Evolutionary conservation across 2,888 invertebrate genomes (phyloP).

Genomic region (Linnaemya vulpina): DNA sequence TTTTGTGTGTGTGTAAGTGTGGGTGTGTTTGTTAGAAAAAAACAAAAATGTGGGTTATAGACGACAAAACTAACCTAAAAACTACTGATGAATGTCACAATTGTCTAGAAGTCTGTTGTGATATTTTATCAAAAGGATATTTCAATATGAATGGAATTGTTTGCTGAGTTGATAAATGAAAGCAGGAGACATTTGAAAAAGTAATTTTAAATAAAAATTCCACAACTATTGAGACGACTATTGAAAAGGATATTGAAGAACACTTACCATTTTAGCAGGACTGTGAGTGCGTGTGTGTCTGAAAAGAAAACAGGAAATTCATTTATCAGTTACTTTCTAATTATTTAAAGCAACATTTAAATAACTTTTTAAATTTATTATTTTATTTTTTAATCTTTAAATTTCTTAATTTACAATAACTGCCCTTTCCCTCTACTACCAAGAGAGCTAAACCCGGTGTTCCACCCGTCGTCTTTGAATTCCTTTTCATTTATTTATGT

Average conservation of each 20-base stretch:
- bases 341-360: no score
- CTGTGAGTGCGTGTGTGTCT: no score
- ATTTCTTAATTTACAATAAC: no score
- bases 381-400: no score
- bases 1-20: slow-evolving; percentile 2
- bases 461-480: slow-evolving; percentile 8
- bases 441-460: no score
- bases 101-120: slow-evolving; percentile 43
- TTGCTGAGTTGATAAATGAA: not conserved
- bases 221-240: not conserved
- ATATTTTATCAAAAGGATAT: not conserved
- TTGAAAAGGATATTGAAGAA: not conserved
- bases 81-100: slow-evolving; percentile 49
- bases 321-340: not conserved
- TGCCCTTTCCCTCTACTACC: no score
- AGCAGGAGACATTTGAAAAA: not conserved
- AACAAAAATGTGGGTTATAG: slow-evolving; percentile 51
- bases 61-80: slow-evolving; percentile 53
- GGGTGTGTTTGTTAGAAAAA: not conserved
- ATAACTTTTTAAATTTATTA: no score
- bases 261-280: not conserved
- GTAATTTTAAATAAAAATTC: no score
- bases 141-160: not conserved
- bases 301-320: not conserved
- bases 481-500: not conserved